phyloP scores from a whole-genome alignment of 2,797 vertebrate genomes.

The Rhabdomys pumilio region DNA sequence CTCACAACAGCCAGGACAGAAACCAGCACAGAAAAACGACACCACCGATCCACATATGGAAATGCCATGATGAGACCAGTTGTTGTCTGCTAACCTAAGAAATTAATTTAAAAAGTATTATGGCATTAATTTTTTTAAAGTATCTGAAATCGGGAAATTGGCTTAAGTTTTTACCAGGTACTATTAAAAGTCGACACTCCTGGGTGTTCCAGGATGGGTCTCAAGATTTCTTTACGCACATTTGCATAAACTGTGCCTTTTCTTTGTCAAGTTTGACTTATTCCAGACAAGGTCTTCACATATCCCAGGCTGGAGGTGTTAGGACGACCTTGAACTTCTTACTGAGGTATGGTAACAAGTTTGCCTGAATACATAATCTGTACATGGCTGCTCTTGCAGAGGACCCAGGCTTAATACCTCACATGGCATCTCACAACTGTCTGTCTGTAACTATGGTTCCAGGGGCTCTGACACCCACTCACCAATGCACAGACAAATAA shows the following conservation, averaged over 20 bases:
- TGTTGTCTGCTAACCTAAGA: background rate
- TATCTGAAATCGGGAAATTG: background rate
- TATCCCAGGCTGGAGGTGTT: too few species aligned
- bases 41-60: background rate
- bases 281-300: background rate
- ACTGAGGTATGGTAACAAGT: background rate
- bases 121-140: background rate
- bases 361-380: too few species aligned
- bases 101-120: background rate
- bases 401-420: background rate
- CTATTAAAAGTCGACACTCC: background rate
- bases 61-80: background rate
- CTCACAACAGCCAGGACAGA: background rate
- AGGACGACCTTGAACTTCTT: background rate
- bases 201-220: background rate
- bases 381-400: background rate
- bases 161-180: background rate
- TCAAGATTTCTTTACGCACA: background rate
- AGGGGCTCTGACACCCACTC: background rate
- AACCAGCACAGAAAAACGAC: background rate
- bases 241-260: background rate
- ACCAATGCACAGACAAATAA: background rate
- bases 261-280: background rate
- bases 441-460: background rate
- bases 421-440: background rate